Evolutionary conservation across 1,140 invertebrate genomes (phyloP).

Genomic region (Hylyphantes graminicola): DNA sequence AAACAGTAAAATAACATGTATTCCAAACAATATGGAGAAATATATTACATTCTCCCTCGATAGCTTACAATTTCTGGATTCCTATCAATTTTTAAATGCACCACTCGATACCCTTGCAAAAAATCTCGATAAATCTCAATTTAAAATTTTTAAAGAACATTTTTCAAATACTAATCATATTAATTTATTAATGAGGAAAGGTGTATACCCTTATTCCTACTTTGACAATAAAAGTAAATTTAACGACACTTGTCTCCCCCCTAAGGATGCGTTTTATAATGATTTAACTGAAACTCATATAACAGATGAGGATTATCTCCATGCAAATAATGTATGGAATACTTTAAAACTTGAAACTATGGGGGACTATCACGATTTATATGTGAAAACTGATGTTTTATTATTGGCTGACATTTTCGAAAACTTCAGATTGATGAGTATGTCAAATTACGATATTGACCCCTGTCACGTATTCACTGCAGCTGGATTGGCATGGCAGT

Average conservation of each 20-base stretch:
- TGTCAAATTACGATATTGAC: constrained; percentile 3
- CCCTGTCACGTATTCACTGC: neutral
- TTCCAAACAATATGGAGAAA: neutral
- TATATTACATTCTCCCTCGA: constrained; percentile 4
- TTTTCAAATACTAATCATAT: neutral
- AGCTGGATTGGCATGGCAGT: neutral
- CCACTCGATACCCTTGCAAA: neutral
- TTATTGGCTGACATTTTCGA: constrained; percentile 14
- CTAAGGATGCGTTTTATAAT: neutral
- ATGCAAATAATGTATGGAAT: constrained; percentile 5
- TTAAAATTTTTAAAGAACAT: neutral
- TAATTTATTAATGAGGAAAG: neutral
- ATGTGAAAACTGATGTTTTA: constrained; percentile 2
- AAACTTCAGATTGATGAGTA: constrained; percentile 1
- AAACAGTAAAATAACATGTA: neutral
- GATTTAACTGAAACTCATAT: neutral
- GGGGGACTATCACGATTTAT: constrained; percentile 12
- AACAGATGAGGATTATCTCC: neutral
- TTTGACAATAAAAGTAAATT: constrained; percentile 5
- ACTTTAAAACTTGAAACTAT: neutral
- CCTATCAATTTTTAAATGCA: neutral
- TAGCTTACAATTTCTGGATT: neutral
- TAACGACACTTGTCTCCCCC: neutral
- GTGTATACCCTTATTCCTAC: neutral
- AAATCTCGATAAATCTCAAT: neutral